Evolutionary conservation across 2,888 invertebrate species (phyloP).

Genomic region (Drosophila anomelani): DNA sequence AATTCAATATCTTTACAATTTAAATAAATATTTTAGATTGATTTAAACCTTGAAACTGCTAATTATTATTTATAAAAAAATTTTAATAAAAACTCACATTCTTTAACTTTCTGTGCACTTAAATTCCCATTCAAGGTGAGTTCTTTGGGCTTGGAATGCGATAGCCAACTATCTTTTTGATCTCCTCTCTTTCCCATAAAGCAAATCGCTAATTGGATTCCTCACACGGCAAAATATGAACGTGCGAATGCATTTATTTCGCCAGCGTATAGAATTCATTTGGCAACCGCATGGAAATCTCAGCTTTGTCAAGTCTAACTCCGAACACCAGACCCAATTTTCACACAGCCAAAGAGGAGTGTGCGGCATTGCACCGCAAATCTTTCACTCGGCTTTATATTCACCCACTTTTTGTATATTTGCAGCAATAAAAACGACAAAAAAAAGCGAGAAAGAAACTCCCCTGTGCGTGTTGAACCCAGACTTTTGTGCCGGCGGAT

Average conservation of each 20-base stretch:
- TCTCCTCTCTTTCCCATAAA: constrained; percentile 19
- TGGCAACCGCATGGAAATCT: constrained; percentile 67
- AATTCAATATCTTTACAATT: background rate
- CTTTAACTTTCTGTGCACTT: background rate
- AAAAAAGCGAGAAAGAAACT: constrained; percentile 15
- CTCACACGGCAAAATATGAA: constrained; percentile 14
- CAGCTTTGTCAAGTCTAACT: constrained; percentile 60
- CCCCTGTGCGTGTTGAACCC: constrained; percentile 56
- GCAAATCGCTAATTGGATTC: constrained; percentile 27
- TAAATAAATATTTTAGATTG: too few species aligned
- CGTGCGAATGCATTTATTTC: constrained; percentile 41
- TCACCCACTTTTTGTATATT: constrained; percentile 44
- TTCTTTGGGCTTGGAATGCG: constrained; percentile 14
- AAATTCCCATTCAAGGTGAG: constrained; percentile 10
- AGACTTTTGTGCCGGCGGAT: constrained; percentile 59
- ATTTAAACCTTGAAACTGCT: too few species aligned
- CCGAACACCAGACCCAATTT: constrained; percentile 62
- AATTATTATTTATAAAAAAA: too few species aligned
- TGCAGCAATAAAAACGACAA: constrained; percentile 41
- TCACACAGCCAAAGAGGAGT: constrained; percentile 45
- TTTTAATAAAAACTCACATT: too few species aligned
- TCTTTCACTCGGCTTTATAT: constrained; percentile 63
- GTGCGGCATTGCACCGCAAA: constrained; percentile 63
- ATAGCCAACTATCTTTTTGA: constrained; percentile 23
- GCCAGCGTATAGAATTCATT: constrained; percentile 59